Evolutionary conservation across 2,797 vertebrate species (phyloP), one percentile per base, ranked within the genome.

Genomic region (Jordanella pulchra): DNA sequence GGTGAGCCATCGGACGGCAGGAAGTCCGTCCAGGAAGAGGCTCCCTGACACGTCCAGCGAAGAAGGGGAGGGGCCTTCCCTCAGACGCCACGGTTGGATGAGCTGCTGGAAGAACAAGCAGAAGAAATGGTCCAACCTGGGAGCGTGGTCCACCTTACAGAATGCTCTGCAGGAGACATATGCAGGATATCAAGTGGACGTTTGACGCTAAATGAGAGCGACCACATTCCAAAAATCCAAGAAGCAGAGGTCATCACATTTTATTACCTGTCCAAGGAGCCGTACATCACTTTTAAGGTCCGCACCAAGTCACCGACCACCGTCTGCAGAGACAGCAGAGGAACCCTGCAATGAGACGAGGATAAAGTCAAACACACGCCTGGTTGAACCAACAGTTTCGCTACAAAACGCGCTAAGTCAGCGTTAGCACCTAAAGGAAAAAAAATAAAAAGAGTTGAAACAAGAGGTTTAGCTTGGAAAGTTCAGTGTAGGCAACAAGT

Each of bases 61-160:
- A 0, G 90, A 88, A 5, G 86, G 68, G 1, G 86, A 67, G 53
- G 91, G 80, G 70, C 90, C 87, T 67, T 88, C 73, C 7, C 73
- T 92, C 13, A 95, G 80, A 9, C 89, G 90, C 0, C 84, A 90
- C 0, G 96, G 96, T 82, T 95, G 96, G 70, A 98, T 94, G 1
- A 95, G 94, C 89, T 95, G 95, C 93, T 97, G 97, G 93, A 99
- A 99, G 92, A 98, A 95, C 81, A 99, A 93, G 93, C 90, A 96
- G 92, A 99, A 99, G 93, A 99, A 97, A 65, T 96, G 96, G 93
- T 99, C 96, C 94, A 99, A 84, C 54, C 93, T 92, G 75, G 96
- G 91, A 72, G 77, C 68, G 7, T 96, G 95, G 81, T 96, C 96
- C 30, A 65, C 81, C 86, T 94, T 92, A 86, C 95, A 95, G 89